Evolutionary conservation across 2,888 invertebrate species (phyloP).

Genomic region (Campoplex capitator): DNA sequence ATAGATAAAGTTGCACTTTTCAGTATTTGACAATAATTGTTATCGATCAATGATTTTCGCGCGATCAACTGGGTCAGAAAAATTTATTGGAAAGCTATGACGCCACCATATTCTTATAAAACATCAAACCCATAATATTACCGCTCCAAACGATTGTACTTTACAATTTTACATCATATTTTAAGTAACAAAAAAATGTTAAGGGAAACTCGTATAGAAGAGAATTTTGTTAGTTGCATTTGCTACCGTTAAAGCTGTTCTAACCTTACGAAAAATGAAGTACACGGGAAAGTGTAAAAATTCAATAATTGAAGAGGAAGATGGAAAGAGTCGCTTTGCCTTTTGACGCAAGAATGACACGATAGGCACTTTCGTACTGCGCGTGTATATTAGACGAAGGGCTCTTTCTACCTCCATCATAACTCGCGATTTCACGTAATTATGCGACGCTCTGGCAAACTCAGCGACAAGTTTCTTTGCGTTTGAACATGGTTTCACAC

Average conservation of each 20-base stretch:
- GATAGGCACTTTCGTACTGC: constrained; percentile 27
- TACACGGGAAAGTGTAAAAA: not conserved
- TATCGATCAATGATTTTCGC: not conserved
- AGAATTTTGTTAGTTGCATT: not conserved
- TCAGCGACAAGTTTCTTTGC: constrained; percentile 42
- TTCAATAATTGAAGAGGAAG: constrained; percentile 5
- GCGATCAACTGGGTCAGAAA: not conserved
- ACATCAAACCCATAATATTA: too few species aligned
- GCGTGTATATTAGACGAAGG: constrained; percentile 29
- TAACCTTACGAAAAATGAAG: not conserved
- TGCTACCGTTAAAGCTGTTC: not conserved
- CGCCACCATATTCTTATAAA: too few species aligned
- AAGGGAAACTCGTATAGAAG: not conserved
- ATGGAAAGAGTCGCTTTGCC: not conserved
- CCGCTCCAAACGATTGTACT: not conserved
- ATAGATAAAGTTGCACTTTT: not conserved
- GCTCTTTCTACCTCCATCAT: constrained; percentile 26
- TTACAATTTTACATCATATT: not conserved
- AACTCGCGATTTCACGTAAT: constrained; percentile 58
- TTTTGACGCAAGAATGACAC: constrained; percentile 37
- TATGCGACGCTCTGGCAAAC: constrained; percentile 59
- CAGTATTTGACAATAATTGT: not conserved
- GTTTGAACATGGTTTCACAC: constrained; percentile 13
- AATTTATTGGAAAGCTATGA: too few species aligned
- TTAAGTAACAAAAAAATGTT: not conserved